Evolutionary conservation across 35 echinoderm and acorn worm genomes (phyloP).

Genomic region (Holothuria glaberrima): DNA sequence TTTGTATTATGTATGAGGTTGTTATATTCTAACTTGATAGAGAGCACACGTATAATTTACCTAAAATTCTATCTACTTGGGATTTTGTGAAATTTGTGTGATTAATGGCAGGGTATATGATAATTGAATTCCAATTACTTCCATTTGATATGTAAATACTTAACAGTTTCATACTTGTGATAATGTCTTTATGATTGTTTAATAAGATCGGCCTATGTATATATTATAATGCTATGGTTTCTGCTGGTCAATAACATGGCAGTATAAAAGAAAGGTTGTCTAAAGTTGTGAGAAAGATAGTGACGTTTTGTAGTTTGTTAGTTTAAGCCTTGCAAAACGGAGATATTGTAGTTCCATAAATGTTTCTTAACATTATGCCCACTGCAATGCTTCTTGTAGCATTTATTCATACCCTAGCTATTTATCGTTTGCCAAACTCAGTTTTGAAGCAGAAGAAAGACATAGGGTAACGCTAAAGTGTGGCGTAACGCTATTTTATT

Average conservation of each 20-base stretch:
- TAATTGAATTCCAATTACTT: slow-evolving; percentile 39
- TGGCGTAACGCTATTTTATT: too few relatives aligned
- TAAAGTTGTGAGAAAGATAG: not conserved
- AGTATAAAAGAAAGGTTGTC: not conserved
- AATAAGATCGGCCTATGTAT: not conserved
- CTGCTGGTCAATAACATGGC: not conserved
- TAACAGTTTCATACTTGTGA: slow-evolving; percentile 18
- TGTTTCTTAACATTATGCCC: too few relatives aligned
- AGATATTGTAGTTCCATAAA: not conserved
- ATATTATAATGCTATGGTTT: not conserved
- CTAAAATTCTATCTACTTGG: too few relatives aligned
- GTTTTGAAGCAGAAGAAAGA: too few relatives aligned
- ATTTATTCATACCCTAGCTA: too few relatives aligned
- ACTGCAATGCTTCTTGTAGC: too few relatives aligned
- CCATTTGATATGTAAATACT: slow-evolving; percentile 27
- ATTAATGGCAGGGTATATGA: slow-evolving; percentile 29
- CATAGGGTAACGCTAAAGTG: too few relatives aligned
- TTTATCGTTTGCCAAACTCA: too few relatives aligned
- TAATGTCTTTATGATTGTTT: too few relatives aligned
- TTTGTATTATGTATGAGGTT: not conserved
- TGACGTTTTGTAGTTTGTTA: not conserved
- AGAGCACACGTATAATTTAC: not conserved
- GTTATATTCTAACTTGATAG: not conserved
- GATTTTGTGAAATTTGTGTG: slow-evolving; percentile 27
- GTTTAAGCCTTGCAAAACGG: not conserved